Conservation (phyloP, 2,888 invertebrate species). For the Agrotis puta region DNA sequence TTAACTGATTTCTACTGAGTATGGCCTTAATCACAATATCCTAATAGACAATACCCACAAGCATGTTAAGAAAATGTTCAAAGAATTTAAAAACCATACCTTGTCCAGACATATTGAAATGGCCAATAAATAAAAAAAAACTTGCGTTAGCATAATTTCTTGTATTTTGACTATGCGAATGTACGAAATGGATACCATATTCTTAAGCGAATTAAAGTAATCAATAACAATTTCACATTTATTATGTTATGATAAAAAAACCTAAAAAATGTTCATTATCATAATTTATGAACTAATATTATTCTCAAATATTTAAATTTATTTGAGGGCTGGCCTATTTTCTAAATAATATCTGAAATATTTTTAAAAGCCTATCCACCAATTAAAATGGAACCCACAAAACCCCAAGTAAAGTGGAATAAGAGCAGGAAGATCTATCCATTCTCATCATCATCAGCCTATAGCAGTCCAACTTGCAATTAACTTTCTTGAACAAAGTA, state of each 20-base stretch:
- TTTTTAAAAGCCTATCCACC: no score
- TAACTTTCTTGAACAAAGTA: not conserved
- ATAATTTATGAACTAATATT: no score
- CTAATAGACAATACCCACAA: not conserved
- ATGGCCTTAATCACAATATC: not conserved
- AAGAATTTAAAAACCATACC: not conserved
- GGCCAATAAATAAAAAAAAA: not conserved
- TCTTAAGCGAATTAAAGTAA: not conserved
- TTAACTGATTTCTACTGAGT: not conserved
- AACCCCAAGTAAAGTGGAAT: no score
- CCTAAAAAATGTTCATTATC: no score
- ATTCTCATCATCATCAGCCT: no score
- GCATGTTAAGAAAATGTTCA: not conserved
- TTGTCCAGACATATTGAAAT: not conserved
- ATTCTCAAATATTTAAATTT: no score
- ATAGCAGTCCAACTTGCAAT: no score
- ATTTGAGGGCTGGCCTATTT: no score
- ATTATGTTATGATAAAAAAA: not conserved
- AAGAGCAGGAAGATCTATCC: no score
- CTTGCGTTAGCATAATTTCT: not conserved
- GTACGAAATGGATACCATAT: not conserved
- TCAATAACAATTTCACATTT: not conserved
- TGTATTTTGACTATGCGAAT: not conserved
- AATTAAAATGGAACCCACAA: no score
- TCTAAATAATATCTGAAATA: no score